These are phyloP conservation scores for Euschistus heros DNA, from an alignment of 1,140 invertebrate genomes.

Conservation along the genomic window DNA sequence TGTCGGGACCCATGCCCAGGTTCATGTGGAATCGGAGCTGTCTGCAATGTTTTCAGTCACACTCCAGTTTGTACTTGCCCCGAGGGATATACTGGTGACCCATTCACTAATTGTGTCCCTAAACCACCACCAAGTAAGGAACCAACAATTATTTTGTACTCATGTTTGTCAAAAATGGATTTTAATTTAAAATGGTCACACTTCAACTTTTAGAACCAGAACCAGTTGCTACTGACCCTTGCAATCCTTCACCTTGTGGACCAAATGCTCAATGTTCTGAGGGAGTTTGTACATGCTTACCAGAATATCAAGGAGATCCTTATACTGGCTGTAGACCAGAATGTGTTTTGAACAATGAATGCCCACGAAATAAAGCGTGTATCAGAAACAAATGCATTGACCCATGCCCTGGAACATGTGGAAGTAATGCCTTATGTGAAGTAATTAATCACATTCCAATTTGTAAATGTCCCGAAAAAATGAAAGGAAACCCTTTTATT, in stretches of 20 bases:
- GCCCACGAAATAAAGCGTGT: conserved; percentile 39
- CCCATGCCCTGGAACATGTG: conserved; percentile 43
- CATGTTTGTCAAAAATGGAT: neutral
- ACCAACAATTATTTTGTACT: neutral
- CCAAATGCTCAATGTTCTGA: conserved; percentile 54
- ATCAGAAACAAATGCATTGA: conserved; percentile 41
- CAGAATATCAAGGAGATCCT: conserved; percentile 52
- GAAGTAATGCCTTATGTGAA: conserved; percentile 40
- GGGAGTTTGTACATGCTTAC: conserved; percentile 46
- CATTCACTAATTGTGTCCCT: conserved; percentile 38
- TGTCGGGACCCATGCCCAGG: conserved; percentile 68
- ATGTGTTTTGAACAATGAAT: conserved; percentile 42
- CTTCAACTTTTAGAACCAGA: conserved; percentile 5
- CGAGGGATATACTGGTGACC: conserved; percentile 62
- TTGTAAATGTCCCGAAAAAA: conserved; percentile 39
- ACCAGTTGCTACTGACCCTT: conserved; percentile 43
- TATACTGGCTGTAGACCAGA: conserved; percentile 42
- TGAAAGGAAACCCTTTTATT: conserved; percentile 40
- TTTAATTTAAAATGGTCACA: neutral
- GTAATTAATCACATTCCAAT: conserved; percentile 40
- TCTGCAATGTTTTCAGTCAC: conserved; percentile 62
- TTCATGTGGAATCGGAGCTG: conserved; percentile 60
- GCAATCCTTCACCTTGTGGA: conserved; percentile 63
- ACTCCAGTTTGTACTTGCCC: conserved; percentile 58
- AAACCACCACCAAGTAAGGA: neutral